Percentiles rank a stretch among this genome's conserved stretches.
phyloP scores from a whole-genome alignment of 2,113 vertebrate species.

The rabbit (Oryctolagus cuniculus) region DNA sequence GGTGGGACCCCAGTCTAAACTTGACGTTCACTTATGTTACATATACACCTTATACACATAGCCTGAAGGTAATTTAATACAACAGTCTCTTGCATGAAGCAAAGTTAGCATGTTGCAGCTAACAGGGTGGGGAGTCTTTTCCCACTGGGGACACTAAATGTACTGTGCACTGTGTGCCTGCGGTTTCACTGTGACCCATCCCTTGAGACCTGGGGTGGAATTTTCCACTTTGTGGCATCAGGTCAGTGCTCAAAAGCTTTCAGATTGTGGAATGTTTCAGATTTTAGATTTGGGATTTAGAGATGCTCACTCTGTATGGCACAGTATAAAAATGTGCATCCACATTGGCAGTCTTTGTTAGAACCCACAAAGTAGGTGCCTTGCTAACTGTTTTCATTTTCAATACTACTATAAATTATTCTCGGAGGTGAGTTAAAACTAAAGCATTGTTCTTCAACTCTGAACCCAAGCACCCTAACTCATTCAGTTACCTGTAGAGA shows the following conservation, averaged over 20 bases:
- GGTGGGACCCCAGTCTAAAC: background rate
- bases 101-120: background rate
- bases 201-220: background rate
- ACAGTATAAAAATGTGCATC: background rate
- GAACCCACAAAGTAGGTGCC: background rate
- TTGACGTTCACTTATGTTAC: background rate
- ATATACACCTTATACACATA: background rate
- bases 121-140: background rate
- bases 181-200: background rate
- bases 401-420: background rate
- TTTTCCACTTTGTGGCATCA: background rate
- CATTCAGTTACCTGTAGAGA: background rate
- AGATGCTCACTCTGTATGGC: background rate
- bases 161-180: background rate
- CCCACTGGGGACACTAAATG: background rate
- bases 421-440: background rate
- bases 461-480: background rate
- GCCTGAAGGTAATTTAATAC: background rate
- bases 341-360: background rate
- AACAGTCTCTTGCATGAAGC: background rate
- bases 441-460: background rate
- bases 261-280: background rate
- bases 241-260: background rate
- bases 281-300: background rate
- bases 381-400: constrained; percentile 13